A percentile compares a stretch with the other conserved stretches of the same genome.
These are phyloP conservation scores for Spisula solida DNA, from an alignment of 2,888 invertebrate genomes.

Conservation along the genomic window DNA sequence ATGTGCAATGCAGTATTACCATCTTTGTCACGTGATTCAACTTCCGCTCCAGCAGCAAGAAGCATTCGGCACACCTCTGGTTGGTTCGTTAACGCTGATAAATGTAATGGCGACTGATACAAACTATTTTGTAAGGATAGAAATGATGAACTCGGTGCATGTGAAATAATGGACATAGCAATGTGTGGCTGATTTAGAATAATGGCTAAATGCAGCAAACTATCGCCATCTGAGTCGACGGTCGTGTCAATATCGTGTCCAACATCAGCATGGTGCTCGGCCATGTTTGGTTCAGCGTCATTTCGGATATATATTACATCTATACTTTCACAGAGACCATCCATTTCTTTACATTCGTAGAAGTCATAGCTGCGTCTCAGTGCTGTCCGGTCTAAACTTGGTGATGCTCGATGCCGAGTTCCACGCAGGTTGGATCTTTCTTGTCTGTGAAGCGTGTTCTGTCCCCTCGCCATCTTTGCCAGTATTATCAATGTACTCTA, in stretches of 20 bases:
- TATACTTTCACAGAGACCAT: background rate
- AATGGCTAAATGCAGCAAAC: conserved; percentile 56
- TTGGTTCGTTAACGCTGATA: conserved; percentile 61
- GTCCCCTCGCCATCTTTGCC: background rate
- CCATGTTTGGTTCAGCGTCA: background rate
- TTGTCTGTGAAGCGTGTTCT: background rate
- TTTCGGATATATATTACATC: background rate
- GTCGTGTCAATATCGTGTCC: background rate
- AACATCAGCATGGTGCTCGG: background rate
- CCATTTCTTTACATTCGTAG: background rate
- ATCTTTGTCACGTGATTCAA: conserved; percentile 55
- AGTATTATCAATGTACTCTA: too few species aligned
- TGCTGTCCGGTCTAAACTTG: background rate
- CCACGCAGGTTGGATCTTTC: background rate
- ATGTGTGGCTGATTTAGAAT: conserved; percentile 29
- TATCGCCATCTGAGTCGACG: conserved; percentile 60
- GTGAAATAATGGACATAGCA: conserved; percentile 29
- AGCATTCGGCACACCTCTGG: conserved; percentile 39
- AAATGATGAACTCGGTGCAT: background rate
- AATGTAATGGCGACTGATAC: conserved; percentile 60
- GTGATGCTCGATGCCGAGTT: background rate
- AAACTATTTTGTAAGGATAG: conserved; percentile 52
- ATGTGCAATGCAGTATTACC: conserved; percentile 67
- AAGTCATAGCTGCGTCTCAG: background rate
- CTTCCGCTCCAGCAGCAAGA: conserved; percentile 53